These are phyloP conservation scores for Microtus richardsoni DNA, from an alignment of 2,113 vertebrate genomes.

Conservation along the genomic window DNA sequence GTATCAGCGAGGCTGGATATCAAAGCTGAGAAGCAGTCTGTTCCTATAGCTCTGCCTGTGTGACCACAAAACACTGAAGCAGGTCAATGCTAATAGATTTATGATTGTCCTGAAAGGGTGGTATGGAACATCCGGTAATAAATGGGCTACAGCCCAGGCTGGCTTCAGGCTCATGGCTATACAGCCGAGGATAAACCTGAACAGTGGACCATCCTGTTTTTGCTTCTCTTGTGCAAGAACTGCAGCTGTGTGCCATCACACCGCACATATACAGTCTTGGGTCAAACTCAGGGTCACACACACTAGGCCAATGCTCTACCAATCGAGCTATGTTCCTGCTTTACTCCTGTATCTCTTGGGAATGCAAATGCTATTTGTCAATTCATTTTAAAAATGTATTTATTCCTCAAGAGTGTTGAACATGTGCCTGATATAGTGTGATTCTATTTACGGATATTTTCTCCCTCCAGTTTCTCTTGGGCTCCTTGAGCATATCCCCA, in stretches of 20 bases:
- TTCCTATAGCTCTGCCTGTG: not conserved
- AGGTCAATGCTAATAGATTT: not conserved
- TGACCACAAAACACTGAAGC: not conserved
- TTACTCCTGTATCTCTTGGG: not conserved
- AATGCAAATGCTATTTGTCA: too few relatives aligned
- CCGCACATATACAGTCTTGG: not conserved
- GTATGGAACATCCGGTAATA: too few relatives aligned
- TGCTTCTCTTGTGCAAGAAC: not conserved
- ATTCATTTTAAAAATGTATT: not conserved
- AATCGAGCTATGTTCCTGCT: not conserved
- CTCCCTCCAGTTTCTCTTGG: not conserved
- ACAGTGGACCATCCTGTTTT: not conserved
- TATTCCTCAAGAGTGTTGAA: not conserved
- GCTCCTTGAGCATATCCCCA: not conserved
- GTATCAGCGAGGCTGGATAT: not conserved
- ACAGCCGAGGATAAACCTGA: not conserved
- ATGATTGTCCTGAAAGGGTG: not conserved
- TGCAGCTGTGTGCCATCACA: not conserved
- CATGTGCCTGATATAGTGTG: not conserved
- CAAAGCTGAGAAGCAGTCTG: not conserved
- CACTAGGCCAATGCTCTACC: not conserved
- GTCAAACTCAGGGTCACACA: not conserved
- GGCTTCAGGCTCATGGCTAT: not conserved
- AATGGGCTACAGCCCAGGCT: not conserved
- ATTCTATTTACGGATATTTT: not conserved